Percentiles rank a stretch among this genome's conserved stretches.
Conservation (phyloP, 2,888 invertebrate genomes). For the Netelia inedita region DNA sequence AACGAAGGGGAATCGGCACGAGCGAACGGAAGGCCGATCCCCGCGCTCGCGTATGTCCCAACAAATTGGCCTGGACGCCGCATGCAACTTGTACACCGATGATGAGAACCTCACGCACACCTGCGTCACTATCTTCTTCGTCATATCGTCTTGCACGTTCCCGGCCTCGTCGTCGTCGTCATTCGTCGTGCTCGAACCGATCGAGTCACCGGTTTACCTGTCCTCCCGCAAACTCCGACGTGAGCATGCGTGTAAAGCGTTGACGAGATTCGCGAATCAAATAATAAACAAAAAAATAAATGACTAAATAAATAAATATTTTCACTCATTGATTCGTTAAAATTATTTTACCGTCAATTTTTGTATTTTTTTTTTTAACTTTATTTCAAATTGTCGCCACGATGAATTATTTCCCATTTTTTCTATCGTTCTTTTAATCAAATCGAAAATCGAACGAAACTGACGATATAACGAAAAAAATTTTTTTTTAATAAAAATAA, state of each 20-base stretch:
- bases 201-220: slow-evolving; percentile 67
- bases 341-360: too few species aligned
- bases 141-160: slow-evolving; percentile 57
- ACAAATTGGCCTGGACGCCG: slow-evolving; percentile 66
- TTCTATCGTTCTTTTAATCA: too few species aligned
- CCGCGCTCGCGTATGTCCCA: slow-evolving; percentile 50
- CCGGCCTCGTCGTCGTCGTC: slow-evolving; percentile 25
- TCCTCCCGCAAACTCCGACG: slow-evolving; percentile 12
- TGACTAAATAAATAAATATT: too few species aligned
- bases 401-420: too few species aligned
- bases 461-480: too few species aligned
- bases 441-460: too few species aligned
- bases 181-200: slow-evolving; percentile 54
- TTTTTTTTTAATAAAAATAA: too few species aligned
- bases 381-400: too few species aligned
- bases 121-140: slow-evolving; percentile 24
- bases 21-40: slow-evolving; percentile 57
- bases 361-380: too few species aligned
- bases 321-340: too few species aligned
- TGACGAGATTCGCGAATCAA: slow-evolving; percentile 3
- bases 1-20: slow-evolving; percentile 61
- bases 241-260: slow-evolving; percentile 62
- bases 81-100: slow-evolving; percentile 32
- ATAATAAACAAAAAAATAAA: too few species aligned
- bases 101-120: slow-evolving; percentile 44